Evolutionary conservation across 2,888 invertebrate genomes (phyloP), one percentile per base, ranked within the genome.

Genomic region (Colostygia pectinataria): DNA sequence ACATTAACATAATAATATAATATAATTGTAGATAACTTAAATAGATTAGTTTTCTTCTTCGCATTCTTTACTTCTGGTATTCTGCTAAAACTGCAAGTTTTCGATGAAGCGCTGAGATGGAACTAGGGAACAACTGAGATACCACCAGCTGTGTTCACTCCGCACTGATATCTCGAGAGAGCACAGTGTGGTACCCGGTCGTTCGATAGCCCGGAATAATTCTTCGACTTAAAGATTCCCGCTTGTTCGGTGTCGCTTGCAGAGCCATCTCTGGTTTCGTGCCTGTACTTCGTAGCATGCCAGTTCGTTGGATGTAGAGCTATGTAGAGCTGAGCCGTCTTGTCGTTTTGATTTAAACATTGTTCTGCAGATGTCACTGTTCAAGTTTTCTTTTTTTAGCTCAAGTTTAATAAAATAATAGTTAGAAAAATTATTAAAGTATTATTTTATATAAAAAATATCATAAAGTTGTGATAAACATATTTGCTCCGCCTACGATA

Each of bases 71-170:
- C 27, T 53, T 39, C 41, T 1, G 3, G 24, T 15, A 2, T 15
- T 36, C 38, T 33, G 33, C 45, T 20, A 24, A n/a, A 6, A 28
- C 18, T 44, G 28, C 40, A 2, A 31, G n/a, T 10, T 32, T 25
- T 28, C 23, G 7, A 37, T 12, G 62, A 14, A 23, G 24, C 32
- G 41, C 62, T 55, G 77, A 60, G 71, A 79, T 71, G 74, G 83
- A 81, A 86, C 91, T 90, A 91, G 78, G 87, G 90, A 93, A 92
- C 92, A 91, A 96, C 96, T 97, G 97, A 97, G 97, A 97, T 97
- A 97, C 97, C 97, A 97, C 97, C 97, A 97, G 97, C 97, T 97
- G 97, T 97, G 97, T 97, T 97, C 97, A 97, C 97, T 95, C 75
- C 92, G 91, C 90, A 84, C 88, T 85, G 63, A 37, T 74, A 87